Percentiles rank a stretch among this genome's conserved stretches.
These are phyloP conservation scores for Volucella inanis DNA, from an alignment of 2,888 invertebrate genomes.

Conservation along the genomic window DNA sequence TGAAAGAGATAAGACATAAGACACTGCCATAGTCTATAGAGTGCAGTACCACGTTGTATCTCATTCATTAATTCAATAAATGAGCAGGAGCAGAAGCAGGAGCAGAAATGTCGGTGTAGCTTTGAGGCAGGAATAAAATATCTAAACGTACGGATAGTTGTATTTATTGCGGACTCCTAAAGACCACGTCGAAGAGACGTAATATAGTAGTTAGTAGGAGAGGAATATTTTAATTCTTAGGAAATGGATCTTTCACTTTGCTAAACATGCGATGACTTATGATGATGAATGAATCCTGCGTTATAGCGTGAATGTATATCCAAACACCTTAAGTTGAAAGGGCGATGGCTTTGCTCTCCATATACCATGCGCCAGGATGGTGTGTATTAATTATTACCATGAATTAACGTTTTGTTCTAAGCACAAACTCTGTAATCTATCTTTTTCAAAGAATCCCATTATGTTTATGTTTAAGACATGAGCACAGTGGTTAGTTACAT, in stretches of 20 bases:
- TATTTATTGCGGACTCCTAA: constrained; percentile 38
- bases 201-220: neutral
- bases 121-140: constrained; percentile 8
- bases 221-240: constrained; percentile 69
- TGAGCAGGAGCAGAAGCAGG: neutral
- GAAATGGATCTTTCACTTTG: constrained; percentile 70
- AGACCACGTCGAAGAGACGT: constrained; percentile 13
- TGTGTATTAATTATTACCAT: constrained; percentile 27
- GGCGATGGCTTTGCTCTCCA: constrained; percentile 37
- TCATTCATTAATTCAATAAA: constrained; percentile 76
- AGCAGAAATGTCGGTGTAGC: constrained; percentile 24
- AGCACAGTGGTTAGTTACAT: neutral
- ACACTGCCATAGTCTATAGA: constrained; percentile 16
- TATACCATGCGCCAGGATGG: neutral
- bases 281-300: constrained; percentile 82
- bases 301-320: constrained; percentile 76
- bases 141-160: constrained; percentile 30
- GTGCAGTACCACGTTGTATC: constrained; percentile 63
- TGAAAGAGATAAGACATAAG: constrained; percentile 66
- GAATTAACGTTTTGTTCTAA: neutral
- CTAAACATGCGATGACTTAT: constrained; percentile 80
- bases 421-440: neutral
- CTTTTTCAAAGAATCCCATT: constrained; percentile 3
- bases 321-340: constrained; percentile 15
- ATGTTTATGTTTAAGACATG: neutral